Evolutionary conservation across 2,113 vertebrate genomes (phyloP).

Genomic region (Vulpes ferrilata): DNA sequence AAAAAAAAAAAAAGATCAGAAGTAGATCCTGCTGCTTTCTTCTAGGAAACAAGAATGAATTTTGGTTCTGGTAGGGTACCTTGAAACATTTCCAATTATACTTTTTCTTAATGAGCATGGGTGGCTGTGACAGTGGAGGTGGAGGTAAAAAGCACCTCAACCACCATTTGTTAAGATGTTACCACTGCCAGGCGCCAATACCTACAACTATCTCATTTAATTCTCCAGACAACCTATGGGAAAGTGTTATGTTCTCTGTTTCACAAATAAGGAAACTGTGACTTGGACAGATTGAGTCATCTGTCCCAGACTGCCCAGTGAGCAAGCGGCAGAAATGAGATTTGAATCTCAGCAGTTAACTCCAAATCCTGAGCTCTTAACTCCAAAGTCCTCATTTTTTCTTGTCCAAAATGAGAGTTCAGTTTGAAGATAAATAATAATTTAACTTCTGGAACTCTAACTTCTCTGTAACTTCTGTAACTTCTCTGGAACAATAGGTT

Average conservation of each 20-base stretch:
- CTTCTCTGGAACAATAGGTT: not conserved
- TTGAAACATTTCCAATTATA: conserved; percentile 33
- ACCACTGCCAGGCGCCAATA: not conserved
- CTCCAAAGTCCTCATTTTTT: not conserved
- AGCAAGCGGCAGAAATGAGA: not conserved
- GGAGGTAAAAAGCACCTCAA: not conserved
- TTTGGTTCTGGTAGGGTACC: not conserved
- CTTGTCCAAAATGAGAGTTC: not conserved
- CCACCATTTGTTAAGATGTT: not conserved
- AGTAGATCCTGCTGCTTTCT: not conserved
- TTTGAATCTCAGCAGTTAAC: not conserved
- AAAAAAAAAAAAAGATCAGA: not conserved
- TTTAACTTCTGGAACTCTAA: not conserved
- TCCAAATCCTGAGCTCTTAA: conserved; percentile 24
- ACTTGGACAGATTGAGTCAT: not conserved
- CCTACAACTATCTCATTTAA: not conserved
- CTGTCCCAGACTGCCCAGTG: not conserved
- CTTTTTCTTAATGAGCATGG: not conserved
- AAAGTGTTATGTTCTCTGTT: not conserved
- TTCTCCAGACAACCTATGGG: not conserved
- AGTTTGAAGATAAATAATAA: conserved; percentile 41
- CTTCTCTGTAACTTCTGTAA: not conserved
- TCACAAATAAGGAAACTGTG: conserved; percentile 32
- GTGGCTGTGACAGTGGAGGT: not conserved
- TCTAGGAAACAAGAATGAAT: not conserved